Evolutionary conservation across 2,113 vertebrate species (phyloP).

Genomic region (Clarias gariepinus): DNA sequence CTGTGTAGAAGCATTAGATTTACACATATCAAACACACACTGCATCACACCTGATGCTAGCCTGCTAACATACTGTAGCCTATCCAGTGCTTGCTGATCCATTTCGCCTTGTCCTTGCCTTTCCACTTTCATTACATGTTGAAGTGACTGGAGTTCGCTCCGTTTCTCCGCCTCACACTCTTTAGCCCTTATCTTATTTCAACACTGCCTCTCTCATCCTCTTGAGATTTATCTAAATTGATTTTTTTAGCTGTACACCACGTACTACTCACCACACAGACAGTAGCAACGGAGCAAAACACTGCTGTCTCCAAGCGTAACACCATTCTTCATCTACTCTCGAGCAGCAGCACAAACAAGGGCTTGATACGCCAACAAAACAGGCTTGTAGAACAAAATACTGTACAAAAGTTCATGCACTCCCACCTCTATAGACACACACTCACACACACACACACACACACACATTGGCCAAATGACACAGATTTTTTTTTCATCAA

Average conservation of each 20-base stretch:
- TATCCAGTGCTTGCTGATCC: constrained; percentile 18
- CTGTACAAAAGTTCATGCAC: not conserved
- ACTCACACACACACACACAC: not conserved
- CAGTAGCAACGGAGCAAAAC: constrained; percentile 25
- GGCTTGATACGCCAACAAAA: constrained; percentile 22
- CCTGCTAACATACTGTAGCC: constrained; percentile 14
- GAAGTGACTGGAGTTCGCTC: constrained; percentile 14
- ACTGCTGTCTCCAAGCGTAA: constrained; percentile 13
- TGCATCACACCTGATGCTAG: constrained; percentile 4
- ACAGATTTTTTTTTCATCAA: constrained; percentile 15
- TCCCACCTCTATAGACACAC: not conserved
- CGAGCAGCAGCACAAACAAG: constrained; percentile 8
- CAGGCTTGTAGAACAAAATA: constrained; percentile 24
- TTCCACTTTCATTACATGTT: constrained; percentile 27
- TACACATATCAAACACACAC: constrained; percentile 52
- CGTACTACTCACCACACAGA: not conserved
- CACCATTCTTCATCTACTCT: constrained; percentile 26
- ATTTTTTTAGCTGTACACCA: constrained; percentile 3
- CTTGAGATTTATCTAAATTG: constrained; percentile 9
- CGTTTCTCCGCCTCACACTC: not conserved
- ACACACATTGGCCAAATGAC: constrained; percentile 3
- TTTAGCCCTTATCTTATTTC: not conserved
- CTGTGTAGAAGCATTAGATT: constrained; percentile 70
- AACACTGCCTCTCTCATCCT: not conserved
- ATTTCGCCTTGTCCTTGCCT: constrained; percentile 16